A percentile compares a stretch with the other conserved stretches of the same genome.
Conservation (phyloP, 37 sponge, comb jelly and placozoan genomes). For the Petrosia ficiformis region DNA sequence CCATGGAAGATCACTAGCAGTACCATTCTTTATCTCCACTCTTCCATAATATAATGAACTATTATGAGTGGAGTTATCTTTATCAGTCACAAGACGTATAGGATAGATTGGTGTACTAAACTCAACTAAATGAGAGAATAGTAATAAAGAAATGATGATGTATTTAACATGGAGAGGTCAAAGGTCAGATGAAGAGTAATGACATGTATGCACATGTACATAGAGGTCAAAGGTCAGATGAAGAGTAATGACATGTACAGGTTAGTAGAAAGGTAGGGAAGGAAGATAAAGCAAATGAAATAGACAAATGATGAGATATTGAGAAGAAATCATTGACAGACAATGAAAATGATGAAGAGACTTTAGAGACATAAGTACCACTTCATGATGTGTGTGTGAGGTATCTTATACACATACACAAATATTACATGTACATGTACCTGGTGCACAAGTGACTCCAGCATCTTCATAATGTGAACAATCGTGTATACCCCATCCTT, state of each 20-base stretch:
- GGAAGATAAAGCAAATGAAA: too few species aligned
- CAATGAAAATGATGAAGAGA: too few species aligned
- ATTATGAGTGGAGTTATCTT: conserved; percentile 2
- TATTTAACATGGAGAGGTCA: not conserved
- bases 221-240: not conserved
- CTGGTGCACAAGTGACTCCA: conserved; percentile 48
- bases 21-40: conserved; percentile 46
- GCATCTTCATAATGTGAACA: conserved; percentile 51
- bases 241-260: not conserved
- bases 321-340: too few species aligned
- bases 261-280: too few species aligned
- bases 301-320: too few species aligned
- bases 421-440: not conserved
- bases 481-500: conserved; percentile 27
- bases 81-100: conserved; percentile 20
- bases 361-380: not conserved
- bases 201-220: not conserved
- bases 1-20: conserved; percentile 15
- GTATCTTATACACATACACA: not conserved
- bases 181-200: not conserved
- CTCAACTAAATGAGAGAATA: too few species aligned
- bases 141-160: not conserved
- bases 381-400: not conserved
- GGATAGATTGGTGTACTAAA: not conserved
- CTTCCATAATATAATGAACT: conserved; percentile 2